Evolutionary conservation across 2,888 invertebrate genomes (phyloP), one percentile per base, ranked within the genome.

Genomic region (Camponotus fellah): DNA sequence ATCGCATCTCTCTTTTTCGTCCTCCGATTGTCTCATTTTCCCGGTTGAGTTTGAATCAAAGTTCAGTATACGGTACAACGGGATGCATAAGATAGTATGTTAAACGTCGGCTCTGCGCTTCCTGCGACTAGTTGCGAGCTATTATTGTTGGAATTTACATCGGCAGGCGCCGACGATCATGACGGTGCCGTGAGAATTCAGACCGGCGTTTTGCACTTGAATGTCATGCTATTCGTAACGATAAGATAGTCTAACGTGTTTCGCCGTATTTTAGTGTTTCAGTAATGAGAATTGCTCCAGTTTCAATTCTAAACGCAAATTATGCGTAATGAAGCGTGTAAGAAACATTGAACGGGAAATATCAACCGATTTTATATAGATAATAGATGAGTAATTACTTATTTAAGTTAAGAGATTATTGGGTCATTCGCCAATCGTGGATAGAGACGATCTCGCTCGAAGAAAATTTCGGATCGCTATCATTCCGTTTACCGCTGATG

Each of bases 41-140:
- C 43, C 21, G 2, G 2, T 34, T 43, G 58, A 58, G 68, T 69
- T 46, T 34, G 79, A 79, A 80, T 80, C 79, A 80, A 79, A 80
- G 79, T 79, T 69, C 43, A 46, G 79, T 71, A 80, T 21, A 60
- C 34, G 21, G 21, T 46, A 68, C 68, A 58, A 14, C 69, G 79
- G 79, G 79, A 71, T 60, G 79, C 79, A 46, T 71, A 80, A 80
- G 71, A 71, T 80, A 71, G 71, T 71, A 66, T 60, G 79, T 71
- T 71, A 71, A 71, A 60, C 71, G 71, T 43, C 79, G 60, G 56
- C 58, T 76, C 76, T 69, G 69, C 60, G 37, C 71, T 80, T 80
- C 71, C 79, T 60, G 79, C 71, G 79, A 71, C 79, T 71, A 80
- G 79, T 79, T 79, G 79, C 69, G 79, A 79, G 71, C 79, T 71